phyloP scores from a whole-genome alignment of 2,113 vertebrate genomes.

The Sylvietta virens region DNA sequence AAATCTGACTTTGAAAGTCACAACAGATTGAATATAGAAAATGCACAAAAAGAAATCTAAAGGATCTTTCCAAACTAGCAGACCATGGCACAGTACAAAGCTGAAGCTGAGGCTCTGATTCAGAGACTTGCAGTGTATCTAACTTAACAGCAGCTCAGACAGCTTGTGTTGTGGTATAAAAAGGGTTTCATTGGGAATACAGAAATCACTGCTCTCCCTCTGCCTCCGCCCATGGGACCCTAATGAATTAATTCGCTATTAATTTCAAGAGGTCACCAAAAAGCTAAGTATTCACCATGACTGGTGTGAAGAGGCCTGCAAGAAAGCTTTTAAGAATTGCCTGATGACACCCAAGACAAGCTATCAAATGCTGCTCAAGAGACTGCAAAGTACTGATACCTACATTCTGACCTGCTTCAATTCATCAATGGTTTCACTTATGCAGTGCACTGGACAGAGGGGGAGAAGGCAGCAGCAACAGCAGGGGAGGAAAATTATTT shows the following conservation, averaged over 20 bases:
- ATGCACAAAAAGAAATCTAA: not conserved
- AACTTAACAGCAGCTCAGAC: not conserved
- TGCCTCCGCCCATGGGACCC: fast-evolving
- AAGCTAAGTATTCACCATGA: not conserved
- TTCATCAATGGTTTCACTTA: not conserved
- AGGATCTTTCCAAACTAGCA: not conserved
- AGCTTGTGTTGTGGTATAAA: not conserved
- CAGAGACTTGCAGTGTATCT: not conserved
- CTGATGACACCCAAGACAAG: not conserved
- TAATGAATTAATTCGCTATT: not conserved
- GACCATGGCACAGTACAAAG: not conserved
- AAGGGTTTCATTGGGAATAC: not conserved
- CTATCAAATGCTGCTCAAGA: not conserved
- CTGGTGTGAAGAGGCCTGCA: not conserved
- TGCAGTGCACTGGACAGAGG: not conserved
- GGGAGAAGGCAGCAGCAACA: not conserved
- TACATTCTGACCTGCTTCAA: not conserved
- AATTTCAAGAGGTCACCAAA: not conserved
- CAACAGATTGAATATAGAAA: not conserved
- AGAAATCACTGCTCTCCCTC: not conserved
- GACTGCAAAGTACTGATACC: not conserved
- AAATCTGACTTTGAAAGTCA: constrained; percentile 2
- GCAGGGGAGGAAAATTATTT: not conserved
- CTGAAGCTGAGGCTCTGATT: not conserved
- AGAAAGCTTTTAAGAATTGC: not conserved